Base-by-base conservation (phyloP, 2,113 vertebrate species). In the Sceloporus undulatus region DNA sequence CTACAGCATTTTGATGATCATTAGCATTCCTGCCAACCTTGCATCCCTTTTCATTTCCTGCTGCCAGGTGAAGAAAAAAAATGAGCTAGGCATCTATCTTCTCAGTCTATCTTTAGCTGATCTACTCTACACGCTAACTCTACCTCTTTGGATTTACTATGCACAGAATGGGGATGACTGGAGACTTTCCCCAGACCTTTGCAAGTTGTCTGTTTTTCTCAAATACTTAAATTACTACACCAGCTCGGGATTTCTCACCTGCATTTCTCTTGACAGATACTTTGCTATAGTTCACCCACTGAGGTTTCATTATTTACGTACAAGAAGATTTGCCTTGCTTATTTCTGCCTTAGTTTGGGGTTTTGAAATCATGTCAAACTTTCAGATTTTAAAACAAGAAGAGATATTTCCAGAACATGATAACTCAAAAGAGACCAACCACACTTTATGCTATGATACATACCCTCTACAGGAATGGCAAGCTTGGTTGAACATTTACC, bases 81-180 rank as follows among this genome's bases (percentile, higher is more conserved):
- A 98, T 0, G 98, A 98, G 73, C 89, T 99, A 2, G 98, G 98
- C 0, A 93, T 99, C 87, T 99, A 98, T 90, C 95, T 98, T 40
- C 97, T 98, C 93, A 98, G 97, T 89, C 88, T 99, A 71, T 98
- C 98, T 1, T 94, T 98, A 19, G 97, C 98, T 7, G 98, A 99
- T 91, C 92, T 99, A 79, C 93, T 96, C 27, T 98, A 98, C 77
- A 95, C 96, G 0, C 29, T 94, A 1, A 96, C 97, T 5, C 93
- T 98, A 11, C 97, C 97, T 13, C 82, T 98, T 1, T 99, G 98
- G 98, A 94, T 98, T 87, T 87, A 98, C 90, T 98, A 97, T 14
- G 95, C 96, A 5, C 96, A 96, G 94, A 90, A 94, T 19, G 93
- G 90, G 1, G 97, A 98, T 75, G 65, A 96, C 79, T 98, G 98